These are phyloP conservation scores for Patella pellucida DNA, from an alignment of 2,888 invertebrate species.

Conservation along the genomic window DNA sequence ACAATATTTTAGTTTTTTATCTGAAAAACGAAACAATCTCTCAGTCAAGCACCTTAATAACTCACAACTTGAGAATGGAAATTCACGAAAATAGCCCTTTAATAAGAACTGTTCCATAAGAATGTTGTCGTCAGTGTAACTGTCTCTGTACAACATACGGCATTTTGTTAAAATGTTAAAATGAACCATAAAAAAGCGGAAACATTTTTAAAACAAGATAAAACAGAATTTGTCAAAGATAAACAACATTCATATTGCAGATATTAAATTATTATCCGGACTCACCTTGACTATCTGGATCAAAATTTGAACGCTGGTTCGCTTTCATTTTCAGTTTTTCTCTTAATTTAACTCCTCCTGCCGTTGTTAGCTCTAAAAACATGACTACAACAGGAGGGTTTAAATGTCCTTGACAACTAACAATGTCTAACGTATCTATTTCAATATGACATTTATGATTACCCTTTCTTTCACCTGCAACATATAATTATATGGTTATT, in stretches of 20 bases:
- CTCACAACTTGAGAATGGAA: no score
- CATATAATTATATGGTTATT: neutral
- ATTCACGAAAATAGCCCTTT: no score
- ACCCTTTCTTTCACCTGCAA: slow-evolving; percentile 41
- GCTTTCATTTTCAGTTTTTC: slow-evolving; percentile 79
- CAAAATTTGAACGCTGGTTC: slow-evolving; percentile 73
- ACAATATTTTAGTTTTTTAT: slow-evolving; percentile 44
- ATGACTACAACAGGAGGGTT: slow-evolving; percentile 83
- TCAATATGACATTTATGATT: neutral
- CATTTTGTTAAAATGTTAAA: neutral
- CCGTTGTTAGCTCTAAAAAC: slow-evolving; percentile 83
- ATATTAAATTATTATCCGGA: slow-evolving; percentile 18
- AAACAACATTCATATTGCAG: neutral
- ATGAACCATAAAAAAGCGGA: neutral
- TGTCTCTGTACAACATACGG: no score
- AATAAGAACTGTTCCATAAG: no score
- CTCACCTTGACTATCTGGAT: slow-evolving; percentile 74
- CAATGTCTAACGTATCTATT: slow-evolving; percentile 44
- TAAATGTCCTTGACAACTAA: slow-evolving; percentile 77
- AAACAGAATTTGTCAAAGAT: neutral
- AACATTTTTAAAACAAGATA: neutral
- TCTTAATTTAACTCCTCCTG: slow-evolving; percentile 80
- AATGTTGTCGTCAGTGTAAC: no score
- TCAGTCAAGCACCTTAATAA: no score
- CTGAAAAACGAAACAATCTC: no score